Evolutionary conservation across 2,888 invertebrate species (phyloP).

Genomic region (Endomychus coccineus): DNA sequence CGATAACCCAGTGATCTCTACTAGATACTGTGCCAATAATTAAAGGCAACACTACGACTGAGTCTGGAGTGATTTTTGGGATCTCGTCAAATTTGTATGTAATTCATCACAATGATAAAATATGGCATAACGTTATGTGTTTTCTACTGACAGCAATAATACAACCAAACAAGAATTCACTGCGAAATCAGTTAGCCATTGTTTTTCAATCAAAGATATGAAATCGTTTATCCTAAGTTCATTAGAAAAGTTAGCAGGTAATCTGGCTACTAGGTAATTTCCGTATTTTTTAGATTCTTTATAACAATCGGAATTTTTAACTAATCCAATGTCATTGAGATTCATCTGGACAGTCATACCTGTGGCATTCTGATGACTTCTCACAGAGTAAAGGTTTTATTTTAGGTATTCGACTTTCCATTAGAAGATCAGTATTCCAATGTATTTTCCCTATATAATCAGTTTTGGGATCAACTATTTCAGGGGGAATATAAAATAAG

Average conservation of each 20-base stretch:
- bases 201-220: background rate
- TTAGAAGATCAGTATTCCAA: too few species aligned
- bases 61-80: too few species aligned
- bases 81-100: background rate
- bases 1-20: too few species aligned
- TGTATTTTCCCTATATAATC: too few species aligned
- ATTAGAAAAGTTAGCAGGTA: background rate
- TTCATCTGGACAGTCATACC: too few species aligned
- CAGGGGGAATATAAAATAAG: too few species aligned
- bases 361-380: too few species aligned
- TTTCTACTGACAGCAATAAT: background rate
- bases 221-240: background rate
- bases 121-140: background rate
- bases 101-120: conserved; percentile 4
- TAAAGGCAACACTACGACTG: too few species aligned
- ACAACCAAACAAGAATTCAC: background rate
- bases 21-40: too few species aligned
- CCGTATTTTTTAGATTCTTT: background rate
- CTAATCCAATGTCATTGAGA: conserved; percentile 3
- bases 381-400: too few species aligned
- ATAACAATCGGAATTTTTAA: background rate
- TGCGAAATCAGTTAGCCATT: conserved; percentile 3
- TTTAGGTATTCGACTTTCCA: too few species aligned
- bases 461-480: too few species aligned
- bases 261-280: background rate